Evolutionary conservation across 1,140 invertebrate species (phyloP).

Genomic region (Babylonia areolata): DNA sequence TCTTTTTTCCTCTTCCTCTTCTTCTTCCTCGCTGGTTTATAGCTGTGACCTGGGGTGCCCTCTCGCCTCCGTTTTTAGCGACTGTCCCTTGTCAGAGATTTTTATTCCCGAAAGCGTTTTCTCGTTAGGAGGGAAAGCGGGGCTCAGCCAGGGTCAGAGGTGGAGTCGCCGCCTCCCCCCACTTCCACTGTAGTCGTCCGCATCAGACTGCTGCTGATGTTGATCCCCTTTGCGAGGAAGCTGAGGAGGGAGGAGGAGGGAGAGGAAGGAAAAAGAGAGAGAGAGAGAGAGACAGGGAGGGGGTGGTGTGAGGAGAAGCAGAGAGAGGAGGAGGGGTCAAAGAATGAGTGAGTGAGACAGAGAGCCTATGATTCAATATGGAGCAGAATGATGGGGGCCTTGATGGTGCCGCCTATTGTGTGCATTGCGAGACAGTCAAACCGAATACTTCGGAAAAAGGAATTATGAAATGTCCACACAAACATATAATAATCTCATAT

Average conservation of each 20-base stretch:
- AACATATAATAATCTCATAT: too few species aligned
- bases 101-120: conserved; percentile 17
- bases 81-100: background rate
- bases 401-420: too few species aligned
- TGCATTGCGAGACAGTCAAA: too few species aligned
- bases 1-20: too few species aligned
- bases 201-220: too few species aligned
- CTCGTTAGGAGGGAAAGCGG: background rate
- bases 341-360: too few species aligned
- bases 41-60: background rate
- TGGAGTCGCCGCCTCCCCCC: background rate
- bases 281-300: background rate
- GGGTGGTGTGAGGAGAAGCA: background rate
- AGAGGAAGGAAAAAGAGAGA: background rate
- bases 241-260: background rate
- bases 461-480: too few species aligned
- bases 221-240: too few species aligned
- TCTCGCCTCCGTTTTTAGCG: background rate
- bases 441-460: too few species aligned
- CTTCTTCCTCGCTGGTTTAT: too few species aligned
- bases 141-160: background rate
- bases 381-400: background rate
- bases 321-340: background rate
- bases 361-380: too few species aligned
- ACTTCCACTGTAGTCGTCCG: background rate